Evolutionary conservation across 2,888 invertebrate genomes (phyloP), one percentile per base, ranked within the genome.

Genomic region (Crossocerus cetratus): DNA sequence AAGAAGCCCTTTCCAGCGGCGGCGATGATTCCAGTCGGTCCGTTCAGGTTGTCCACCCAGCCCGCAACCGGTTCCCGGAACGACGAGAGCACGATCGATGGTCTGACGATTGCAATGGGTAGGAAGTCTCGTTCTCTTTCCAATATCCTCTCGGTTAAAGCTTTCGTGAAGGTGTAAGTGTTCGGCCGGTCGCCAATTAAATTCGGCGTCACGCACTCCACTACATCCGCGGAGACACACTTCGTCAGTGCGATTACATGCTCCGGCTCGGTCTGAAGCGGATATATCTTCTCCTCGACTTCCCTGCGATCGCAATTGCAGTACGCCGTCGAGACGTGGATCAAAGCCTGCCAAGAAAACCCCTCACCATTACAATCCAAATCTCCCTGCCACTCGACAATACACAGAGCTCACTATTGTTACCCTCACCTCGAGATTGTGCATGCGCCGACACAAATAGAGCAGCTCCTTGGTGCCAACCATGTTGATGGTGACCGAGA

Each of bases 401-500:
- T 14, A 49, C 5, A 49, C n/a, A n/a, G 13, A 21, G 20, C 5
- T 5, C 21, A 14, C 14, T 16, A 21, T 18, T 18, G 14, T 5
- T 55, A 21, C 21, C 20, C 84, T 90, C 85, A 95, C 95, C 91
- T 94, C 93, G 21, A 96, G 90, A 60, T 94, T 92, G 32, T 92
- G 92, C 91, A 96, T 93, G 59, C 92, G 91, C 84, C 94, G 94
- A 87, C 95, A 95, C 58, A 96, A 91, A 67, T 94, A 92, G 82
- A 96, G 91, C 63, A 96, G 90, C 42, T 94, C 91, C 78, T 94
- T 93, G 3, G 95, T 95, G 64, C 95, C 95, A 23, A 94, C 90
- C 67, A 96, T 93, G 88, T 96, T 96, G 92, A 96, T 94, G 74
- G 94, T 93, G 2, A 96, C 93, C 0, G 96, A 94, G 14, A 93